Percentiles rank a stretch among this genome's conserved stretches.
phyloP scores from a whole-genome alignment of 2,888 invertebrate genomes.

The Periphyllus acericola region DNA sequence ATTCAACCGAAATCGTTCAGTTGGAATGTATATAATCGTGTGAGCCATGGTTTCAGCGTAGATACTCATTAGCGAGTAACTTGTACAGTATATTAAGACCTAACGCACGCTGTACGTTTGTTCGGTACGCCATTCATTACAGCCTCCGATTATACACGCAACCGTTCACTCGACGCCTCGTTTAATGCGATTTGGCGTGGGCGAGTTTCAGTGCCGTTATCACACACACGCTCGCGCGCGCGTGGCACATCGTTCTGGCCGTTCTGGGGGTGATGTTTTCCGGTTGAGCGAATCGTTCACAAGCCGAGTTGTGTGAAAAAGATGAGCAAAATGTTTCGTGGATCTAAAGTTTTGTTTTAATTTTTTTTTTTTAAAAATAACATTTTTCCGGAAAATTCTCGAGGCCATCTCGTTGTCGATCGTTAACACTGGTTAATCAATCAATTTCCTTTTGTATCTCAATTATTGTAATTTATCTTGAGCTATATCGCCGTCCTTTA shows the following conservation, averaged over 20 bases:
- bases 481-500: too few species aligned
- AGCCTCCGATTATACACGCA: conserved; percentile 38
- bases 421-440: too few species aligned
- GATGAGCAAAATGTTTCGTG: neutral
- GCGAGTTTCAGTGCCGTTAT: conserved; percentile 31
- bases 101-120: neutral
- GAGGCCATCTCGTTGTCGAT: too few species aligned
- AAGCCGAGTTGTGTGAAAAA: neutral
- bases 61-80: conserved; percentile 20
- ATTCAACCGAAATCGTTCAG: neutral
- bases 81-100: conserved; percentile 24
- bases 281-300: neutral
- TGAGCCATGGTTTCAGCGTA: neutral
- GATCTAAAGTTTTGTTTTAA: neutral
- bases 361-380: neutral
- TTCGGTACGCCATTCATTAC: conserved; percentile 26
- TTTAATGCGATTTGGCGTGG: conserved; percentile 46
- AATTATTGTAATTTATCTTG: neutral
- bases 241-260: neutral
- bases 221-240: neutral
- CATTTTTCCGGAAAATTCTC: too few species aligned
- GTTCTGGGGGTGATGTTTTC: conserved; percentile 21
- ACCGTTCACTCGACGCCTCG: conserved; percentile 40
- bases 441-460: neutral
- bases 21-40: neutral